Percentiles rank a stretch among this genome's conserved stretches.
Evolutionary conservation across 1,140 invertebrate genomes (phyloP).

Genomic region (Leptinotarsa defecta): DNA sequence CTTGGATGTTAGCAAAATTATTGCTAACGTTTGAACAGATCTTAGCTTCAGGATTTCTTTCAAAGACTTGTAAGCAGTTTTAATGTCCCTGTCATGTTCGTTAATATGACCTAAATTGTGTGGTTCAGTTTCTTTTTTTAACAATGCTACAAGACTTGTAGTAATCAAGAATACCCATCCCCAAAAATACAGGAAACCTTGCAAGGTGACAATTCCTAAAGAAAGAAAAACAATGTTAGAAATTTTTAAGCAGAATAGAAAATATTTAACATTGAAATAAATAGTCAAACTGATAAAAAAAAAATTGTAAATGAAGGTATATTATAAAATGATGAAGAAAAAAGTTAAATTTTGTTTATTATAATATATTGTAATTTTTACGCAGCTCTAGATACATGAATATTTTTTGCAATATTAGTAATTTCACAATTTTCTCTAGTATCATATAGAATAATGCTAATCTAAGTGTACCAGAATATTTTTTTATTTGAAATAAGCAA

Average conservation of each 20-base stretch:
- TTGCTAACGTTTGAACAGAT: constrained; percentile 75
- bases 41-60: constrained; percentile 84
- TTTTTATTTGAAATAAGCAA: no score
- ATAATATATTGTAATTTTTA: no score
- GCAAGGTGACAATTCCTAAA: constrained; percentile 80
- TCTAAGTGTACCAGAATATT: no score
- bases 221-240: constrained; percentile 22
- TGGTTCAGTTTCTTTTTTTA: constrained; percentile 81
- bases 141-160: constrained; percentile 86
- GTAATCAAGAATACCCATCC: constrained; percentile 87
- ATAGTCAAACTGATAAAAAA: no score
- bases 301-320: neutral
- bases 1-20: constrained; percentile 89
- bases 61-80: constrained; percentile 82
- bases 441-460: no score
- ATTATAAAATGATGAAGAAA: neutral
- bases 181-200: constrained; percentile 95
- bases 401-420: neutral
- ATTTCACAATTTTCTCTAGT: neutral
- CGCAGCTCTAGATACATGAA: no score
- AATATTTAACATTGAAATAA: no score
- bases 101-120: constrained; percentile 55
- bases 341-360: neutral
- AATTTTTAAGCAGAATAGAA: neutral
- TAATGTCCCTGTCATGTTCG: constrained; percentile 58